Base-by-base conservation (phyloP, 2,797 vertebrate species). In the Sternarchorhynchus goeldii region DNA sequence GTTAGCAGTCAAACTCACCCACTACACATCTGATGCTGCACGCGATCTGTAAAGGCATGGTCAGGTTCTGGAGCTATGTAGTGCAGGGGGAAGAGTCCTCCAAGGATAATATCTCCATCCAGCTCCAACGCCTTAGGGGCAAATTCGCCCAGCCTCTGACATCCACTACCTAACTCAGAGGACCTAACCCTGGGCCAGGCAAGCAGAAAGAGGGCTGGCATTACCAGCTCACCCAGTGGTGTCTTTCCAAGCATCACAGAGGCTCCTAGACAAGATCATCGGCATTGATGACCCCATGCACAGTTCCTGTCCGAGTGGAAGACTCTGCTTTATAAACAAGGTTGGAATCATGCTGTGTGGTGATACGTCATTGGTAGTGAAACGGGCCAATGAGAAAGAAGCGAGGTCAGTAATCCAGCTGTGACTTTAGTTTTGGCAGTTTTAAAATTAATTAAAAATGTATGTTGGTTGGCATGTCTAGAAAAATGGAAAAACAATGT, bases 71-170 rank as follows among this genome's bases (percentile, higher is more conserved):
- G 63, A 4, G 85, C 85, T 21, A 85, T 53, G 75, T 90, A 91
- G 85, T 93, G 92, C 64, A 94, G 32, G 17, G 92, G 93, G 56
- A 94, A 93, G 56, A 94, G 57, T 0, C 91, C 92, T 74, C 92
- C 92, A 50, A 94, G 90, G 31, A 90, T 78, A 81, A 93, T 68
- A 79, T 93, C 86, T 2, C 92, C 93, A 17, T 85, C 81, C 0
- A 41, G 72, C 58, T 89, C 79, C 68, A 92, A 81, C 18, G 83
- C 85, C 31, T 85, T 63, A 45, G 79, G 73, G 59, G 89, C 73
- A 34, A 82, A 84, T 58, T 88, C 79, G 32, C 53, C 60, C 32
- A 88, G 41, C 75, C 76, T 87, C 63, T 77, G 75, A 84, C 92
- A 94, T 0, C 56, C 73, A 73, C 36, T 50, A 45, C 34, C 69